These are phyloP conservation scores for Adoxophyes honmai DNA, from an alignment of 1,140 invertebrate species.

Conservation along the genomic window DNA sequence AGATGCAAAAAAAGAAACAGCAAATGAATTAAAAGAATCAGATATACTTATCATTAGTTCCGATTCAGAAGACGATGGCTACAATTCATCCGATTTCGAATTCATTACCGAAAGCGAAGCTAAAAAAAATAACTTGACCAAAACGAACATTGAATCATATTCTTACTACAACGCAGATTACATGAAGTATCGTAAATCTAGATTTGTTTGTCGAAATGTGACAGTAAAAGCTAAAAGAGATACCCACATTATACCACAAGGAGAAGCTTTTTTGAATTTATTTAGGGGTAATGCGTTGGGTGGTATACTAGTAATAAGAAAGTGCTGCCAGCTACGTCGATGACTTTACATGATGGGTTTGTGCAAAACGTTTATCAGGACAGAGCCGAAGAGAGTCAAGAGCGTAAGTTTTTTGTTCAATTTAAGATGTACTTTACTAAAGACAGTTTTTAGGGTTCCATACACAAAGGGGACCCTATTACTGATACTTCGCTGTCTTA, in stretches of 20 bases:
- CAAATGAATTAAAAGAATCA: background rate
- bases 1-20: too few species aligned
- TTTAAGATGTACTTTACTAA: too few species aligned
- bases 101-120: constrained; percentile 51
- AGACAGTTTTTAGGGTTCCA: too few species aligned
- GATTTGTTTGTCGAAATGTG: background rate
- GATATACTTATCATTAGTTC: constrained; percentile 21
- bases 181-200: background rate
- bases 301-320: constrained; percentile 39
- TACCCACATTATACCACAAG: constrained; percentile 32
- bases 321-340: constrained; percentile 17
- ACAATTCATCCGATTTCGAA: constrained; percentile 57
- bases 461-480: too few species aligned
- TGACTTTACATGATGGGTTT: constrained; percentile 30
- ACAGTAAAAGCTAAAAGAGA: background rate
- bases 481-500: too few species aligned
- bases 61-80: constrained; percentile 25
- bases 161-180: background rate
- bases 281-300: constrained; percentile 31
- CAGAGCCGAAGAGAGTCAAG: constrained; percentile 19
- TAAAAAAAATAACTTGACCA: background rate
- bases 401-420: constrained; percentile 30
- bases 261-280: constrained; percentile 36
- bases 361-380: constrained; percentile 16
- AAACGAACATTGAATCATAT: background rate